Percentiles rank a stretch among this genome's conserved stretches.
Evolutionary conservation across 2,888 invertebrate species (phyloP).

Genomic region (Adineta ricciae): DNA sequence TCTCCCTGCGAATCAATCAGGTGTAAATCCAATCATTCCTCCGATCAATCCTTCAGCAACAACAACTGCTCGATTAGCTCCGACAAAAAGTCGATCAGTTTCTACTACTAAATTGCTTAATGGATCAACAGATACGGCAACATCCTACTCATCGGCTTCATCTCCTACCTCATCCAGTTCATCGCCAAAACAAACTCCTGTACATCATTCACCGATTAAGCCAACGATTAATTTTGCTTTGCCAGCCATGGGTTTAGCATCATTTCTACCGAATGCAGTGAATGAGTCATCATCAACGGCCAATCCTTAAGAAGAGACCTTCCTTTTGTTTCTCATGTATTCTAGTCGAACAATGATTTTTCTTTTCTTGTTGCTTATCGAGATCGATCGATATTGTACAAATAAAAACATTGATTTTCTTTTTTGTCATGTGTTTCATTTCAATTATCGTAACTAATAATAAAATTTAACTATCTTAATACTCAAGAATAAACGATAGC

Average conservation of each 20-base stretch:
- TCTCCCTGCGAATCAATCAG: not conserved
- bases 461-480: not conserved
- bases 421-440: not conserved
- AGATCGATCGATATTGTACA: not conserved
- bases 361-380: not conserved
- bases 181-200: not conserved
- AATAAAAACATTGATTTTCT: not conserved
- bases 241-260: not conserved
- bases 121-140: not conserved
- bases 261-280: not conserved
- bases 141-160: not conserved
- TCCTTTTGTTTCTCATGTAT: not conserved
- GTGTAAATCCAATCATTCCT: not conserved
- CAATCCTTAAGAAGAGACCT: not conserved
- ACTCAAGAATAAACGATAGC: too few species aligned
- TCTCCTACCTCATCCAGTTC: not conserved
- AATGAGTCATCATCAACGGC: not conserved
- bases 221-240: not conserved
- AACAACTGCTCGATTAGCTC: not conserved
- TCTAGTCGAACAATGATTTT: conserved; percentile 3
- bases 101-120: not conserved
- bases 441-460: not conserved
- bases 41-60: not conserved
- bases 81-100: not conserved
- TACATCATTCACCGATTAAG: not conserved